Evolutionary conservation across 2,113 vertebrate genomes (phyloP).

Genomic region (Chaetura pelagica): DNA sequence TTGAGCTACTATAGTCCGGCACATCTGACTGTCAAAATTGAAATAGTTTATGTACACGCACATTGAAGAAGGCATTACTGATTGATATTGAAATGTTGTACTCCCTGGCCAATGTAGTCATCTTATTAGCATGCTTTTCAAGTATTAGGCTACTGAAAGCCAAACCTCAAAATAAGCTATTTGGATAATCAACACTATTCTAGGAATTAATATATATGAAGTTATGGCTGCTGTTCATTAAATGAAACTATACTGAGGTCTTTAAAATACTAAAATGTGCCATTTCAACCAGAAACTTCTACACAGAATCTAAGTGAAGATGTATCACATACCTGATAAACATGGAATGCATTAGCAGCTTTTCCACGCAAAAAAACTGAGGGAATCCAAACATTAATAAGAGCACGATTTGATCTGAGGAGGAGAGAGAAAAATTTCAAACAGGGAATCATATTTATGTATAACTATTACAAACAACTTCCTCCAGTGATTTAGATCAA

Average conservation of each 20-base stretch:
- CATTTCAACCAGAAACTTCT: background rate
- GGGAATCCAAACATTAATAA: constrained; percentile 99
- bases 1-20: background rate
- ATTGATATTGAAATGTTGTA: background rate
- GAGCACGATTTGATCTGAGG: constrained; percentile 91
- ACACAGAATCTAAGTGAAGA: background rate
- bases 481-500: background rate
- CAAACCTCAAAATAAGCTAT: background rate
- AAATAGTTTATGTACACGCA: background rate
- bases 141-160: background rate
- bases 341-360: constrained; percentile 95
- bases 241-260: background rate
- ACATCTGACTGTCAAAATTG: background rate
- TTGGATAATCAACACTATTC: background rate
- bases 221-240: background rate
- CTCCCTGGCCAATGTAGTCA: background rate
- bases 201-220: background rate
- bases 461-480: background rate
- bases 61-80: background rate
- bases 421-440: constrained; percentile 20
- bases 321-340: constrained; percentile 89
- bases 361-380: constrained; percentile 96
- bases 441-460: background rate
- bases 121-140: background rate
- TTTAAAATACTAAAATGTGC: background rate